Percentiles rank a stretch among this genome's conserved stretches.
phyloP scores from a whole-genome alignment of 2,797 vertebrate species.

The Enteromius argenteus region DNA sequence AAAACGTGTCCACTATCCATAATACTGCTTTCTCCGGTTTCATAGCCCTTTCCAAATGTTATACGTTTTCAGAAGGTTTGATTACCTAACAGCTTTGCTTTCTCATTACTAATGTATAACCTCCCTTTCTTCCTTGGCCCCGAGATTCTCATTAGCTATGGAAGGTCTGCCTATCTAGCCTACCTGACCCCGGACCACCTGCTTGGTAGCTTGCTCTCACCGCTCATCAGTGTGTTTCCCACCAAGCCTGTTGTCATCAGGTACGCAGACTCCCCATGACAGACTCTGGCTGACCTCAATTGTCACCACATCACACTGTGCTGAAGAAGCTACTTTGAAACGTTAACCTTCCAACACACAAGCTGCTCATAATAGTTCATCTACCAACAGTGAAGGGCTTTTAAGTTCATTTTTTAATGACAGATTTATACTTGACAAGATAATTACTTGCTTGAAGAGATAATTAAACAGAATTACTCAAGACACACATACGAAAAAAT shows the following conservation, averaged over 20 bases:
- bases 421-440: neutral
- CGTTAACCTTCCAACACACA: neutral
- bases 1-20: neutral
- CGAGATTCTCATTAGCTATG: slow-evolving; percentile 24
- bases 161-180: slow-evolving; percentile 13
- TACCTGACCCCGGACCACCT: slow-evolving; percentile 31
- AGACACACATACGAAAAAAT: neutral
- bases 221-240: slow-evolving; percentile 28
- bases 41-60: neutral
- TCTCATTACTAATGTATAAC: slow-evolving; percentile 35
- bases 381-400: neutral
- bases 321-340: neutral
- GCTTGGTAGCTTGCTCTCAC: slow-evolving; percentile 5
- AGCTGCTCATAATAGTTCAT: slow-evolving; percentile 1
- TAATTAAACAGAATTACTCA: neutral
- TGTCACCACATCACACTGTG: slow-evolving; percentile 15
- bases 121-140: neutral
- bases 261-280: slow-evolving; percentile 6
- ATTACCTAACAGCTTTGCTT: slow-evolving; percentile 5
- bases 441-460: neutral
- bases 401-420: neutral
- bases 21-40: neutral
- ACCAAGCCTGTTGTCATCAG: slow-evolving; percentile 1
- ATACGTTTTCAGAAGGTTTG: neutral
- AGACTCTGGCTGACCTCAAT: slow-evolving; percentile 15